phyloP scores from a whole-genome alignment of 2,113 vertebrate species.

The Lepus europaeus region DNA sequence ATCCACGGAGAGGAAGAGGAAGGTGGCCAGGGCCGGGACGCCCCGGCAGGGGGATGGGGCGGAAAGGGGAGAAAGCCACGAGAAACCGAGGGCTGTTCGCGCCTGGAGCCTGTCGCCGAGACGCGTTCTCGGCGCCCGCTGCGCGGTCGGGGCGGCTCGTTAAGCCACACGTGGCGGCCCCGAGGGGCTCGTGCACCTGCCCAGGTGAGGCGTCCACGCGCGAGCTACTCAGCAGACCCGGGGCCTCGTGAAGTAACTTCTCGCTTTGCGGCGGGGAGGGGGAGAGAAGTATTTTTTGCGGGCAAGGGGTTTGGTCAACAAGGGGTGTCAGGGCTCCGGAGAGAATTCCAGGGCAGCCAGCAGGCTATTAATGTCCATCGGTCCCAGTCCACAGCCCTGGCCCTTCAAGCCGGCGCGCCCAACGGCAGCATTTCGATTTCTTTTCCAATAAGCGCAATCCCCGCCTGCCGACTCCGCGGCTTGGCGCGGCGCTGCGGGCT shows the following conservation, averaged over 20 bases:
- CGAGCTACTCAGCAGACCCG: neutral
- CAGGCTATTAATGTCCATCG: neutral
- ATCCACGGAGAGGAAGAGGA: neutral
- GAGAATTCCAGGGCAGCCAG: neutral
- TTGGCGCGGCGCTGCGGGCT: neutral
- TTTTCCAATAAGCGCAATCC: conserved; percentile 68
- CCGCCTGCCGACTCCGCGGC: conserved; percentile 53
- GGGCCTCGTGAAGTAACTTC: neutral
- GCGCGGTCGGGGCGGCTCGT: neutral
- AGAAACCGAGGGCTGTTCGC: neutral
- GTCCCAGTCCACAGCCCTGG: conserved; percentile 37
- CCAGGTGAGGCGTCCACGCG: neutral
- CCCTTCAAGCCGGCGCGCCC: neutral
- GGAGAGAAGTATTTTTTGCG: neutral
- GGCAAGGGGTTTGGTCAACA: neutral
- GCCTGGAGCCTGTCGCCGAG: neutral
- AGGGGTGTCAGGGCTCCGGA: neutral
- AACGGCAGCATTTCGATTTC: neutral
- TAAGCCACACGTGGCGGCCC: neutral
- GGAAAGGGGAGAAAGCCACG: neutral
- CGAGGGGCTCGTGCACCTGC: conserved; percentile 24
- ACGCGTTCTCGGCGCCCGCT: neutral
- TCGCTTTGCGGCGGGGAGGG: neutral
- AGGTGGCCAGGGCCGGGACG: neutral
- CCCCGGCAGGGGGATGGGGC: neutral